Base-by-base conservation (phyloP, 2,113 vertebrate species). In the Macrotis lagotis region DNA sequence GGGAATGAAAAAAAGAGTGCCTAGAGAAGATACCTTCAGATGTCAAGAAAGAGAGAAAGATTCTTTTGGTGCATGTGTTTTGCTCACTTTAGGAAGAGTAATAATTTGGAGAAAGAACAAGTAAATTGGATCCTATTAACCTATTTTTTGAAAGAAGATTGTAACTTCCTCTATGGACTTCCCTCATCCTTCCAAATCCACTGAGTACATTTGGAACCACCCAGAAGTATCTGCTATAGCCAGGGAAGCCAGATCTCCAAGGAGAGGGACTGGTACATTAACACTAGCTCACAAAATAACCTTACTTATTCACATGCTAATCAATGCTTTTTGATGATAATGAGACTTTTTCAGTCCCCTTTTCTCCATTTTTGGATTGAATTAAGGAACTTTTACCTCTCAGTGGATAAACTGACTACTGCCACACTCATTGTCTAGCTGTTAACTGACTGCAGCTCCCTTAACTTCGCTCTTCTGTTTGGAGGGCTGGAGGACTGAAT, bases 71-170 rank as follows among this genome's bases (percentile, higher is more conserved):
- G 52, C 91, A 92, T 90, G 48, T 51, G 14, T 48, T 93, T 95
- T 94, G 91, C 93, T 96, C 26, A 88, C 0, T 6, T 53, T 44
- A 53, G 90, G 26, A 88, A 91, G 37, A 93, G 11, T 47, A 88
- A 50, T 83, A 92, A 37, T 91, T 51, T 89, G 51, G 55, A 94
- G 95, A 14, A 26, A 31, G 94, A 95, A 51, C 88, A 92, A 94
- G 55, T 74, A 44, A 31, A 90, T 88, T 94, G 96, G 93, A 92
- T 51, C 31, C 51, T 47, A 59, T 88, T 52, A 24, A 89, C 0
- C n/a, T 94, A 48, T 49, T 91, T 96, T 92, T 90, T 37, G 44
- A 90, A 94, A 95, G 74, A 51, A 94, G 14, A 11, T 90, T 96
- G 24, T 66, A 14, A 37, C 31, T 66, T 66, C 55, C 11, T 66